phyloP scores from a whole-genome alignment of 2,113 vertebrate species.

The Heloderma charlesbogerti region DNA sequence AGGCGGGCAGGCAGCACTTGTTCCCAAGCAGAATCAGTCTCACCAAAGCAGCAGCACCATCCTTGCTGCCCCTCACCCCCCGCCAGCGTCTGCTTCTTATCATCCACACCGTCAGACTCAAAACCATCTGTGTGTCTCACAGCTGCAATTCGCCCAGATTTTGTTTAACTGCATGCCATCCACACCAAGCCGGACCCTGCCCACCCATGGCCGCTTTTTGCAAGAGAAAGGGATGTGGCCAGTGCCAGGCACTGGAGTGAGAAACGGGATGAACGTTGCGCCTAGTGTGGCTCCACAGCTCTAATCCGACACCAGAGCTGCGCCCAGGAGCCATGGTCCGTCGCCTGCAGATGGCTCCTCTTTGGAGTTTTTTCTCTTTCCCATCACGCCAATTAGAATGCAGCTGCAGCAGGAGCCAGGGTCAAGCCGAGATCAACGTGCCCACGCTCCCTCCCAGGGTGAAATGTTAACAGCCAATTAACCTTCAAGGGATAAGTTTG shows the following conservation, averaged over 20 bases:
- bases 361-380: background rate
- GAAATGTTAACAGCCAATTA: conserved; percentile 37
- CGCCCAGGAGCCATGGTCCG: background rate
- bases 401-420: background rate
- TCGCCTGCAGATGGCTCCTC: background rate
- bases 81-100: no score
- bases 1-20: no score
- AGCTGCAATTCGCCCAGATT: no score
- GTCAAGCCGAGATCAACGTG: background rate
- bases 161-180: no score
- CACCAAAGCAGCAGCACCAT: background rate
- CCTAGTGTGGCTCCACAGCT: background rate
- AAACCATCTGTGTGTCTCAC: no score
- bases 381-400: background rate
- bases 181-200: background rate
- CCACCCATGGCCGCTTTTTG: background rate
- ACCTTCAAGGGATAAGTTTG: conserved; percentile 25
- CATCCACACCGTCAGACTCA: no score
- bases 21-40: background rate
- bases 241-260: background rate
- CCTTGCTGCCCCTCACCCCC: no score
- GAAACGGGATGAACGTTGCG: background rate
- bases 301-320: no score
- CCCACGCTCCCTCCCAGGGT: background rate
- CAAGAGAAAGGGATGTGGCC: background rate